Conservation (phyloP, 2,888 invertebrate species). For the Trypoxylon attenuatum region DNA sequence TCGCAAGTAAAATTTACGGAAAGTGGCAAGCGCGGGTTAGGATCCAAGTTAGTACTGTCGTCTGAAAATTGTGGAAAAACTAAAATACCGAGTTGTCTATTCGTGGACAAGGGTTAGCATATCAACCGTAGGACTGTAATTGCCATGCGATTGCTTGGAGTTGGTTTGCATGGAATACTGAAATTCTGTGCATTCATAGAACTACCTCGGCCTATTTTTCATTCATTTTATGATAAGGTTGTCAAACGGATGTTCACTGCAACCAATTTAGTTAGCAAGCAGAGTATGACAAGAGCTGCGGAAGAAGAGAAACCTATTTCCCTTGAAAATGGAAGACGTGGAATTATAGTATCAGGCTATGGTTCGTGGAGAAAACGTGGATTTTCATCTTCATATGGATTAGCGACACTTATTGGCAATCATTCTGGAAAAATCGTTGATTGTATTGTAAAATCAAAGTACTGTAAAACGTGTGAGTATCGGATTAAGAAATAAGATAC, state of each 20-base stretch:
- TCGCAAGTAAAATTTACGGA: neutral
- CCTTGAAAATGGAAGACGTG: neutral
- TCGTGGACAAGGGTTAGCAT: neutral
- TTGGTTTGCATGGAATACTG: neutral
- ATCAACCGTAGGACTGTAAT: conserved; percentile 6
- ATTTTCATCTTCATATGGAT: neutral
- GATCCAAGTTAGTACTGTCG: neutral
- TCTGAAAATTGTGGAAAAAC: neutral
- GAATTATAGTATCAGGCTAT: neutral
- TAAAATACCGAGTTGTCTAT: neutral
- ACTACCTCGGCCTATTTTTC: neutral
- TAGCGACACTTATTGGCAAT: neutral
- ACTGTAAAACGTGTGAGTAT: conserved; percentile 30
- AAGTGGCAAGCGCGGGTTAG: neutral
- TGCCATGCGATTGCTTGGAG: neutral
- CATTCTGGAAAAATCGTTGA: conserved; percentile 38
- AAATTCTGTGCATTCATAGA: conserved; percentile 13
- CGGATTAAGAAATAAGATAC: conserved; percentile 27
- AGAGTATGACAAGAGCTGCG: neutral
- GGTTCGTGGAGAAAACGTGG: conserved; percentile 1
- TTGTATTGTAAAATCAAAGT: conserved; percentile 29
- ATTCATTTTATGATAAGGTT: neutral
- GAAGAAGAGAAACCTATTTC: neutral
- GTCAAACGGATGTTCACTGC: neutral
- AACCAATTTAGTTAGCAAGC: neutral